These are phyloP conservation scores for Chondrilla cf. caribensis DNA, from an alignment of 37 sponge, comb jelly and placozoan genomes.

Conservation along the genomic window DNA sequence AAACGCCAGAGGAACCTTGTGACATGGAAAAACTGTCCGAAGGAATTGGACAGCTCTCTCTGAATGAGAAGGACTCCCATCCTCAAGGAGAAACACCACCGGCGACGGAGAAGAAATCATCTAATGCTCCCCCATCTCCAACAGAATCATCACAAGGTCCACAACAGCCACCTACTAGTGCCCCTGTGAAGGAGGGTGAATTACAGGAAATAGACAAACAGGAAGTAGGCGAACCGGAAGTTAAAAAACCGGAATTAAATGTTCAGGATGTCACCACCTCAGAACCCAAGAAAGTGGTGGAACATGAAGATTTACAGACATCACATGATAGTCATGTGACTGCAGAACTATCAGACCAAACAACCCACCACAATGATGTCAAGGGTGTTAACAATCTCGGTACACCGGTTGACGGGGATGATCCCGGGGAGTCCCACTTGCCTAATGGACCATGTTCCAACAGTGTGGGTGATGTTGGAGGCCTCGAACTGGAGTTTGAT, in stretches of 20 bases:
- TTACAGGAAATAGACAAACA: too few species aligned
- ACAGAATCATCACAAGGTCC: too few species aligned
- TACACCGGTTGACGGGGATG: slow-evolving; percentile 4
- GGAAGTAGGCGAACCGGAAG: not conserved
- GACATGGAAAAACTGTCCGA: not conserved
- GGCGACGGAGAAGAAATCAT: too few species aligned
- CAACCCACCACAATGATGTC: not conserved
- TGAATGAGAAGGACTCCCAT: too few species aligned
- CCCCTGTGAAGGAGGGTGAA: too few species aligned
- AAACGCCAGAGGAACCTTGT: not conserved
- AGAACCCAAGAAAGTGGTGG: too few species aligned
- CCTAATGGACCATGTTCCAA: not conserved
- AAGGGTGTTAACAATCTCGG: not conserved
- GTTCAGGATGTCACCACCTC: not conserved
- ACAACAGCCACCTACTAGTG: too few species aligned
- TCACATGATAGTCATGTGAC: not conserved
- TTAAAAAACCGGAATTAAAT: not conserved
- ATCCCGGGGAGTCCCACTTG: not conserved
- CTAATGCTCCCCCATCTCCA: too few species aligned
- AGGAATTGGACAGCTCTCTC: too few species aligned
- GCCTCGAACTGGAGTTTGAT: not conserved
- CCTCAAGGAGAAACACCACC: too few species aligned
- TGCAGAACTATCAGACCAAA: not conserved
- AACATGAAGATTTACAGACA: not conserved
- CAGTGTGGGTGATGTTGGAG: not conserved